Conservation (phyloP, 64 coral and sea anemone species). For the Montipora sp. region DNA sequence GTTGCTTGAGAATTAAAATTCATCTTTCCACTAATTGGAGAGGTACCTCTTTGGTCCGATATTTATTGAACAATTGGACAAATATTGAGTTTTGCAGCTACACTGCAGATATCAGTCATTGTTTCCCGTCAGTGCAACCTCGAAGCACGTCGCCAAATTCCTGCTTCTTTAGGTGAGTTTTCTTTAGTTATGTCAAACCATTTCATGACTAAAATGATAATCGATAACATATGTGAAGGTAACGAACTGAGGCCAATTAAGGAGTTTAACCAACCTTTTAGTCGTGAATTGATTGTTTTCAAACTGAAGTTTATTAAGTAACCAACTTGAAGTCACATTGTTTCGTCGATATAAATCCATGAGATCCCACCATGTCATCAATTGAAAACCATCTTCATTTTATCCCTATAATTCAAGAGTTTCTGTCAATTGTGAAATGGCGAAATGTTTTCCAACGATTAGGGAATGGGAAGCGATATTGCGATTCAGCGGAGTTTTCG, state of each 20-base stretch:
- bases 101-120: constrained; percentile 5
- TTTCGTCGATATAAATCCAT: neutral
- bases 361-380: too few species aligned
- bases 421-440: too few species aligned
- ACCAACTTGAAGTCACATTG: neutral
- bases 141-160: neutral
- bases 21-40: neutral
- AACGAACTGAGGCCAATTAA: neutral
- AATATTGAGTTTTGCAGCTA: constrained; percentile 19
- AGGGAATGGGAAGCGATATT: too few species aligned
- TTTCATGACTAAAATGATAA: neutral
- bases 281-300: neutral
- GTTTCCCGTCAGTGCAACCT: neutral
- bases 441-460: too few species aligned
- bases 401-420: too few species aligned
- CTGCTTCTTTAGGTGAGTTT: neutral
- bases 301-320: neutral
- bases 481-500: too few species aligned
- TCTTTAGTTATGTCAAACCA: neutral
- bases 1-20: neutral
- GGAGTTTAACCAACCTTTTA: too few species aligned
- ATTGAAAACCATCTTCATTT: too few species aligned
- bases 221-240: neutral
- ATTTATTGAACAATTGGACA: constrained; percentile 15
- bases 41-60: neutral